These are phyloP conservation scores for Pseudolaguvia tuberculata DNA, from an alignment of 2,113 vertebrate genomes.

Conservation along the genomic window DNA sequence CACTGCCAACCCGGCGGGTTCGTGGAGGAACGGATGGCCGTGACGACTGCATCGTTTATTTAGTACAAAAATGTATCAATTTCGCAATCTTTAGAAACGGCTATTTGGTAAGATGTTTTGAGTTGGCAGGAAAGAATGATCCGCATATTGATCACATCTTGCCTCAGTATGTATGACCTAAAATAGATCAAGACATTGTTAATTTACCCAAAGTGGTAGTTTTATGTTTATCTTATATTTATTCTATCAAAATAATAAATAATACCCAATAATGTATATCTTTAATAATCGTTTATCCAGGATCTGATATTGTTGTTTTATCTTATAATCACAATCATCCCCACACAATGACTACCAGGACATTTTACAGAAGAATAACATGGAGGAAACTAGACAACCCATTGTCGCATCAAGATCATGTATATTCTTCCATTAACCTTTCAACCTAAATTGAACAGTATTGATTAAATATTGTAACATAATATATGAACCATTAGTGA, in stretches of 20 bases:
- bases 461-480: background rate
- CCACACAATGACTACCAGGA: background rate
- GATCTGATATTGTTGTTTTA: background rate
- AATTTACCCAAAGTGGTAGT: constrained; percentile 25
- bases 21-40: constrained; percentile 57
- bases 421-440: background rate
- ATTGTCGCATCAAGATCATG: background rate
- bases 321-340: background rate
- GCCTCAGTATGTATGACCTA: constrained; percentile 61
- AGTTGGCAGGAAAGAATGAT: constrained; percentile 12
- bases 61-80: constrained; percentile 47
- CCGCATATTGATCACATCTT: constrained; percentile 63
- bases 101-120: constrained; percentile 4
- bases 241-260: background rate
- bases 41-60: constrained; percentile 63
- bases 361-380: background rate
- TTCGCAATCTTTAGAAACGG: constrained; percentile 34
- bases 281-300: too few species aligned
- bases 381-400: too few species aligned
- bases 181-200: constrained; percentile 63
- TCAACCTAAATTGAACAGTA: background rate
- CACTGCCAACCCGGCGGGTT: constrained; percentile 61
- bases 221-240: background rate
- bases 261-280: background rate
- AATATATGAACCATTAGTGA: background rate